A percentile compares a stretch with the other conserved stretches of the same genome.
These are phyloP conservation scores for Poecile montanus DNA, from an alignment of 2,797 vertebrate genomes.

Conservation along the genomic window DNA sequence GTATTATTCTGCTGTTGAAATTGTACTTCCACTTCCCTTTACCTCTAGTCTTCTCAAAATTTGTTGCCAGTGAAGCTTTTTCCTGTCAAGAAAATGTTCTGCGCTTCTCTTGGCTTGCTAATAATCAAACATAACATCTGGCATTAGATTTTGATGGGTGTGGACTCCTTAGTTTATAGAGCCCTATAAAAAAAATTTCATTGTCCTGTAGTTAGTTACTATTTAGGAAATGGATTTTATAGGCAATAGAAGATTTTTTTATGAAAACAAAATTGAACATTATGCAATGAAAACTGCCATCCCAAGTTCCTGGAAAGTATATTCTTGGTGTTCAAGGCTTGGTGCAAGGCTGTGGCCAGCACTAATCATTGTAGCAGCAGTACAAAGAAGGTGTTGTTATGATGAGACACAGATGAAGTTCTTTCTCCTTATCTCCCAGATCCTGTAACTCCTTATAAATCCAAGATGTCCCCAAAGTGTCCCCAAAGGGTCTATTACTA, in stretches of 20 bases:
- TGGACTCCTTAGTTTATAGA: background rate
- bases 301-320: background rate
- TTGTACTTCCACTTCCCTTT: background rate
- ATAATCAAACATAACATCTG: background rate
- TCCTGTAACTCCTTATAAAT: background rate
- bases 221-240: background rate
- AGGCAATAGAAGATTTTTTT: background rate
- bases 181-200: background rate
- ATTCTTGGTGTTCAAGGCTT: background rate
- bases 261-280: background rate
- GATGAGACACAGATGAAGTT: background rate
- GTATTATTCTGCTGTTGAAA: background rate
- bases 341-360: background rate
- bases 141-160: background rate
- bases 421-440: background rate
- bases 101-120: background rate
- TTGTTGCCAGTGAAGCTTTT: background rate
- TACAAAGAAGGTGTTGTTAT: background rate
- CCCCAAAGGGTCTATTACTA: background rate
- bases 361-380: background rate
- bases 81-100: background rate
- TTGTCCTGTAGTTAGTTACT: background rate
- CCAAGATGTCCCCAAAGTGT: background rate
- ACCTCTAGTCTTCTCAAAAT: background rate
- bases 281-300: background rate